Base-by-base conservation (phyloP, 1,140 invertebrate genomes). In the Trichonephila inaurata region DNA sequence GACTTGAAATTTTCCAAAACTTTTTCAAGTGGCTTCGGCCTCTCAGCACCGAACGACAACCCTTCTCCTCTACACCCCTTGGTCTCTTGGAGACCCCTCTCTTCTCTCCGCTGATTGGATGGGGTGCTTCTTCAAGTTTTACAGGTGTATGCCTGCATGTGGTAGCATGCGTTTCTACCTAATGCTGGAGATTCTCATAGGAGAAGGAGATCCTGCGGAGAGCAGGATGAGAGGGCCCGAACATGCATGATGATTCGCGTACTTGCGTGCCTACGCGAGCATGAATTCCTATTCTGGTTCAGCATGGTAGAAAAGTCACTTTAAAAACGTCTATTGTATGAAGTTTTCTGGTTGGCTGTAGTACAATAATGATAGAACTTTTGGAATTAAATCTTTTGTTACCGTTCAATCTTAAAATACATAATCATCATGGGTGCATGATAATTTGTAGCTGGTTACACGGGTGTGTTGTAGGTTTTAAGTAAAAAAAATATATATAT, bases 1-100 rank as follows among this genome's bases (percentile, higher is more conserved):
- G 62, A 66, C 61, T 72, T 58, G 83, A 92, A 92, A 92, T 92
- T 90, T 92, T 87, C 91, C 62, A 92, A 92, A 92, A 92, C 91
- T 92, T 92, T 92, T 92, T 92, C 91, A 77, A 92, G 91, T 92
- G 83, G 51, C 83, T 51, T 61, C 72, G 72, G 72, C 83, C 44
- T 60, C 58, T 85, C 83, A 77, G 72, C 72, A 28, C 18, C 33
- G 28, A 33, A 28, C 28, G 72, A 77, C 44, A 85, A 85, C 40
- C 82, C 87, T 64, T 64, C 72, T 18, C 72, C 72, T 18, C 72
- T 40, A 28, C 72, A 16, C 51, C 62, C 62, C 18, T n/a, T 16
- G 61, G 19, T 51, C 64, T 66, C 40, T 19, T 33, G 33, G 72
- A 77, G 72, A 28, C 24, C 28, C 21, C 64, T 21, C 64, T 66